Evolutionary conservation across 2,113 vertebrate genomes (phyloP).

Genomic region (Pedionomus torquatus): DNA sequence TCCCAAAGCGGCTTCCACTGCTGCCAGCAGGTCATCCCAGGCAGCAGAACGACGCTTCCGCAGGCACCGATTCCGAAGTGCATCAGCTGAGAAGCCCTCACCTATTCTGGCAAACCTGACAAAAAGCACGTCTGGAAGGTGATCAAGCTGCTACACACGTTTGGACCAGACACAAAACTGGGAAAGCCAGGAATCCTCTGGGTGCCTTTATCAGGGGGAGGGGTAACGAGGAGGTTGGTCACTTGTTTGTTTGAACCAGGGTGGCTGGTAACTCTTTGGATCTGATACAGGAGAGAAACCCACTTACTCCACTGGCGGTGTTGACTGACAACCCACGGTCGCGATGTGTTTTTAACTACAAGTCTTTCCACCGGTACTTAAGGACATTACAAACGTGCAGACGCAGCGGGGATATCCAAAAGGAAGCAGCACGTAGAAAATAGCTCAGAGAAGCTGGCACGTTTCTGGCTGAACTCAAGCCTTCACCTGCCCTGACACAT

Average conservation of each 20-base stretch:
- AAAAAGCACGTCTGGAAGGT: not conserved
- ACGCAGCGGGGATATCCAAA: not conserved
- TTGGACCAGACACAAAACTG: not conserved
- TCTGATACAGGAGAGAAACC: not conserved
- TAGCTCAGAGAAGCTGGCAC: not conserved
- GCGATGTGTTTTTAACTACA: not conserved
- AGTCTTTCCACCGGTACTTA: not conserved
- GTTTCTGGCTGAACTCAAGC: not conserved
- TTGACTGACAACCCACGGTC: not conserved
- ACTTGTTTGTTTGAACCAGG: not conserved
- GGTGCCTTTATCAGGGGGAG: fast-evolving
- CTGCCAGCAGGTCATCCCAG: not conserved
- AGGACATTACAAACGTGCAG: not conserved
- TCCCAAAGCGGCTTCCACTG: not conserved
- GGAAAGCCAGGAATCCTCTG: not conserved
- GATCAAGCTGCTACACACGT: not conserved
- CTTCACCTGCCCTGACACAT: not conserved
- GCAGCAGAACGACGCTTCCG: not conserved
- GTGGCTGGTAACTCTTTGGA: not conserved
- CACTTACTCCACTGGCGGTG: not conserved
- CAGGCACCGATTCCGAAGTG: not conserved
- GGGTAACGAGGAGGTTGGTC: not conserved
- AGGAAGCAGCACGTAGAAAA: not conserved
- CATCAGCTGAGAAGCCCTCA: not conserved
- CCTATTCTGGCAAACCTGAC: not conserved